A percentile compares a stretch with the other conserved stretches of the same genome.
Evolutionary conservation across 53 echinoderm and acorn worm genomes (phyloP).

Genomic region (Henricia sp.): DNA sequence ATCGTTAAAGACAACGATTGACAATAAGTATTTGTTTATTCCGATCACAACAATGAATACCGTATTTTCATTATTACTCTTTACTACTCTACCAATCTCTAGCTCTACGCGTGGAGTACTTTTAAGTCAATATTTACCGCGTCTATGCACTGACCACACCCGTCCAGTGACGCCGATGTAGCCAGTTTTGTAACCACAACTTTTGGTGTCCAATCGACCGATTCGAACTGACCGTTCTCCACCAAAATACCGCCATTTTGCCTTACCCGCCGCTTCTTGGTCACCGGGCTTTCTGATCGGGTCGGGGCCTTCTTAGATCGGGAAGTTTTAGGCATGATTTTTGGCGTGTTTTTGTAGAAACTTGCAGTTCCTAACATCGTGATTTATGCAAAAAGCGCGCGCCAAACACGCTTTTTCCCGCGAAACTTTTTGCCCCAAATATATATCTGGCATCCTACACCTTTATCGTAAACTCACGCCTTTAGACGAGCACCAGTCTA

Average conservation of each 20-base stretch:
- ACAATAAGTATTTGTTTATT: no score
- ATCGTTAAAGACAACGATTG: no score
- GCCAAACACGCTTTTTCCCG: conserved; percentile 5
- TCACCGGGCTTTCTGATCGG: not conserved
- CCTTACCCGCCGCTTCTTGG: conserved; percentile 35
- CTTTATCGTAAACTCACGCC: not conserved
- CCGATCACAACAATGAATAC: no score
- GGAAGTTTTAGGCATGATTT: conserved; percentile 24
- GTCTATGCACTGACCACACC: not conserved
- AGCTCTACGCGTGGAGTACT: not conserved
- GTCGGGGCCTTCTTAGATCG: not conserved
- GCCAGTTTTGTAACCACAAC: conserved; percentile 6
- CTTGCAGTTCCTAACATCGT: conserved; percentile 5
- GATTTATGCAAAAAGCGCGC: not conserved
- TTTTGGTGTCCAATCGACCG: not conserved
- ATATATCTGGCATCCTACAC: not conserved
- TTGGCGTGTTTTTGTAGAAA: conserved; percentile 17
- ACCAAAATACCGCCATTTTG: conserved; percentile 23
- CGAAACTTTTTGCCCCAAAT: not conserved
- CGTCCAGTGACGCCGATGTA: not conserved
- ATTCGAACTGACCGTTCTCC: conserved; percentile 4
- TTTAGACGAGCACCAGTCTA: not conserved
- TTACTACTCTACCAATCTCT: not conserved
- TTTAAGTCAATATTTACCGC: not conserved
- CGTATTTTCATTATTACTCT: no score